A percentile compares a stretch with the other conserved stretches of the same genome.
Evolutionary conservation across 2,888 invertebrate species (phyloP).

Genomic region (Siphonodentalium dalli): DNA sequence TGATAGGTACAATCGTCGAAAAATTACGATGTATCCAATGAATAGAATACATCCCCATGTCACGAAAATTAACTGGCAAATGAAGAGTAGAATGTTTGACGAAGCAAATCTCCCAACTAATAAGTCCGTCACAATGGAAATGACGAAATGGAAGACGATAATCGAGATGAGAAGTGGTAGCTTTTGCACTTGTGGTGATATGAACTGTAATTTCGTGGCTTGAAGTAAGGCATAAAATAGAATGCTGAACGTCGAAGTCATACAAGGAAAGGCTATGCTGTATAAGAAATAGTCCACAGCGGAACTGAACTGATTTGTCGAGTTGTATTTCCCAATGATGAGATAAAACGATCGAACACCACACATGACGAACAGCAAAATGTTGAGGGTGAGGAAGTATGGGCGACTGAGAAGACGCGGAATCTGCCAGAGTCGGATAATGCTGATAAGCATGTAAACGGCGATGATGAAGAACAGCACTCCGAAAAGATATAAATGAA

Average conservation of each 20-base stretch:
- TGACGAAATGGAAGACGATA: constrained; percentile 78
- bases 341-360: constrained; percentile 80
- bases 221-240: constrained; percentile 84
- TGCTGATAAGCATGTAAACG: constrained; percentile 83
- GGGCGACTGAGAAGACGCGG: constrained; percentile 86
- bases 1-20: constrained; percentile 52
- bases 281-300: constrained; percentile 81
- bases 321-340: constrained; percentile 90
- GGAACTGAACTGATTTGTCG: constrained; percentile 80
- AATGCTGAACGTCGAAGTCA: constrained; percentile 88
- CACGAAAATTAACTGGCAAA: constrained; percentile 82
- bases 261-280: constrained; percentile 84
- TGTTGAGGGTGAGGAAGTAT: constrained; percentile 85
- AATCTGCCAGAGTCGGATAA: constrained; percentile 84
- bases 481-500: constrained; percentile 88
- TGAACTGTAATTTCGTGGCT: constrained; percentile 71
- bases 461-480: constrained; percentile 84
- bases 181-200: constrained; percentile 72
- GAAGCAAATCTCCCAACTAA: constrained; percentile 51
- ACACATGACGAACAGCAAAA: constrained; percentile 83
- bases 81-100: constrained; percentile 55
- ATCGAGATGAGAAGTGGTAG: constrained; percentile 81
- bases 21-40: constrained; percentile 75
- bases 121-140: constrained; percentile 84
- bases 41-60: constrained; percentile 84